Base-by-base conservation (phyloP, 2,888 invertebrate genomes). In the Eupithecia abbreviata region DNA sequence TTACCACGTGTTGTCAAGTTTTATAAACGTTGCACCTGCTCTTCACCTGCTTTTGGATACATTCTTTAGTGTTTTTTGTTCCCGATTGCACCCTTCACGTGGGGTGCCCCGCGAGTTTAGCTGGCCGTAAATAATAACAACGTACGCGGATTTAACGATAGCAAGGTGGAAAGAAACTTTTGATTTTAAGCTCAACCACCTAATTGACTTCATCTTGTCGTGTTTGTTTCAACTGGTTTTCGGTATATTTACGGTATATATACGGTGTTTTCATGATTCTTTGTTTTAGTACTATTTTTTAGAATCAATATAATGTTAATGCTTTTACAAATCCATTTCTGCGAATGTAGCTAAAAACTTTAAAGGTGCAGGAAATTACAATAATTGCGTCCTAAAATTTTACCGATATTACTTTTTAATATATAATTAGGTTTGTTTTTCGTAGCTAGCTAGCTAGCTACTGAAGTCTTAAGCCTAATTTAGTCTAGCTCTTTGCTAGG, bases 21-120 rank as follows among this genome's bases (percentile, higher is more conserved):
- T 71, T 73, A 55, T 76, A 62, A 62, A 66, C 49, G 49, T 45
- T 41, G 72, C 82, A 82, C 82, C 82, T 82, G 82, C 77, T 77
- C 71, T 41, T 71, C 77, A 79, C 77, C 77, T 79, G 79, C 77
- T 66, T 58, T 69, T 72, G 41, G 71, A 70, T 51, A 67, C 67
- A 65, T 74, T 75, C 51, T 49, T 58, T 47, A n/a, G 49, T 72
- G 43, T 74, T 69, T 76, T 68, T 76, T 65, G 4, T 69, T 47
- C 71, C 51, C 42, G 9, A n/a, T 74, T 62, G 69, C 76, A 78
- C 74, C 75, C 75, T 75, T 73, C 67, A 9, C 65, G 62, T 12
- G 62, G 55, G 18, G 62, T 62, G 75, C 43, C 62, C 51, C 45
- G 41, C 42, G 55, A 51, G 55, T 68, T 72, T 42, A 18, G 45